Conservation (phyloP, 2,888 invertebrate genomes). For the Omphaloscelis lunosa region DNA sequence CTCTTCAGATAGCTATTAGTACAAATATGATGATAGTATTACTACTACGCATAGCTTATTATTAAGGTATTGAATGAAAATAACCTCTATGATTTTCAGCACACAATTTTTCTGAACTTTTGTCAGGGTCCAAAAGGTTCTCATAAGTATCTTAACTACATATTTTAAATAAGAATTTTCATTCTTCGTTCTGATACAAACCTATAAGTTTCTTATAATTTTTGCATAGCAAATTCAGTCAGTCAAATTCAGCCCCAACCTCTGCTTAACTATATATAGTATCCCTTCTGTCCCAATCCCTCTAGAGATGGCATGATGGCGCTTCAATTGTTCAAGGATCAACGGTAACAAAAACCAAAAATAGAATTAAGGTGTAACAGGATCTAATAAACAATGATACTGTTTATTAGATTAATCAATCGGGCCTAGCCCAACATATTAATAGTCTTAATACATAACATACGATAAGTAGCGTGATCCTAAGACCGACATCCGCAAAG, state of each 20-base stretch:
- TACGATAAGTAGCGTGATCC: conserved; percentile 55
- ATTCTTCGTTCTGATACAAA: not conserved
- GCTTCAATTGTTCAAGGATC: not conserved
- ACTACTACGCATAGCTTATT: not conserved
- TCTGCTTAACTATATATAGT: not conserved
- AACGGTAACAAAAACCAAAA: not conserved
- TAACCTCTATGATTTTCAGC: not conserved
- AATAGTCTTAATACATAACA: conserved; percentile 36
- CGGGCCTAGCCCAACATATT: conserved; percentile 39
- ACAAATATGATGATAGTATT: conserved; percentile 10
- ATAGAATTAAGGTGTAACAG: conserved; percentile 28
- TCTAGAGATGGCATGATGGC: not conserved
- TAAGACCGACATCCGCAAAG: conserved; percentile 74
- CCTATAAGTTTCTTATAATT: not conserved
- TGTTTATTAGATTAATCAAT: conserved; percentile 47
- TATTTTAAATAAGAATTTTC: not conserved
- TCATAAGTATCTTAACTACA: not conserved
- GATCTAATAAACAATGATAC: conserved; percentile 42
- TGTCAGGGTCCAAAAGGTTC: not conserved
- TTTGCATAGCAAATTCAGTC: not conserved
- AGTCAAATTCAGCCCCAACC: not conserved
- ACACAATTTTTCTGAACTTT: no score
- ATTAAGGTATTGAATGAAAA: not conserved
- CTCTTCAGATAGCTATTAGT: conserved; percentile 35
- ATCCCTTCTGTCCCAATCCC: not conserved